A percentile compares a stretch with the other conserved stretches of the same genome.
These are phyloP conservation scores for Sebastes cheni DNA, from an alignment of 2,797 vertebrate genomes.

Conservation along the genomic window DNA sequence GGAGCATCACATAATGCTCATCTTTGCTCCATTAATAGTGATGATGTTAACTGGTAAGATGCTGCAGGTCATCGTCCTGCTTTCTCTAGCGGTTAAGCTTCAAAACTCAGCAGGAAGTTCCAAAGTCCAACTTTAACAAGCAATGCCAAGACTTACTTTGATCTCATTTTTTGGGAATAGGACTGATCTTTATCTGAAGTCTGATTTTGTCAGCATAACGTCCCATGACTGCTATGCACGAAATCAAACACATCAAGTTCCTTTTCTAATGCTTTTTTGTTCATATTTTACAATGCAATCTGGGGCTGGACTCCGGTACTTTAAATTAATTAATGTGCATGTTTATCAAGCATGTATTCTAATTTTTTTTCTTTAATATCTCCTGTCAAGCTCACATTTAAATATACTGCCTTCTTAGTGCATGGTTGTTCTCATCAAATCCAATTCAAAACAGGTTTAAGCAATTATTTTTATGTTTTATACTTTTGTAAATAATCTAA, in stretches of 20 bases:
- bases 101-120: conserved; percentile 25
- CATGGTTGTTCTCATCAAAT: conserved; percentile 11
- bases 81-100: conserved; percentile 32
- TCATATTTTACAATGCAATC: conserved; percentile 26
- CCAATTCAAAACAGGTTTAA: conserved; percentile 13
- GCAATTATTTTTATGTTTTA: conserved; percentile 12
- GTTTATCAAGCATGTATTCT: conserved; percentile 50
- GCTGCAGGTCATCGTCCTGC: not conserved
- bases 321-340: conserved; percentile 67
- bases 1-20: not conserved
- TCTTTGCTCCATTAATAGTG: conserved; percentile 8
- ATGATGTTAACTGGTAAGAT: conserved; percentile 9
- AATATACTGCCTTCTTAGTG: not conserved
- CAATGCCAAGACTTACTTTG: conserved; percentile 35
- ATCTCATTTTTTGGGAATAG: conserved; percentile 28
- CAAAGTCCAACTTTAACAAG: conserved; percentile 15
- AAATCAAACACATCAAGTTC: conserved; percentile 20
- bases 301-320: conserved; percentile 74
- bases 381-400: conserved; percentile 22
- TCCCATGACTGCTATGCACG: conserved; percentile 20
- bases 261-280: conserved; percentile 6
- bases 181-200: conserved; percentile 43
- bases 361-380: conserved; percentile 12
- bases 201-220: conserved; percentile 40
- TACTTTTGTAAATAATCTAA: conserved; percentile 51